Conservation (phyloP, 2,113 vertebrate species). For the Garra rufa region DNA sequence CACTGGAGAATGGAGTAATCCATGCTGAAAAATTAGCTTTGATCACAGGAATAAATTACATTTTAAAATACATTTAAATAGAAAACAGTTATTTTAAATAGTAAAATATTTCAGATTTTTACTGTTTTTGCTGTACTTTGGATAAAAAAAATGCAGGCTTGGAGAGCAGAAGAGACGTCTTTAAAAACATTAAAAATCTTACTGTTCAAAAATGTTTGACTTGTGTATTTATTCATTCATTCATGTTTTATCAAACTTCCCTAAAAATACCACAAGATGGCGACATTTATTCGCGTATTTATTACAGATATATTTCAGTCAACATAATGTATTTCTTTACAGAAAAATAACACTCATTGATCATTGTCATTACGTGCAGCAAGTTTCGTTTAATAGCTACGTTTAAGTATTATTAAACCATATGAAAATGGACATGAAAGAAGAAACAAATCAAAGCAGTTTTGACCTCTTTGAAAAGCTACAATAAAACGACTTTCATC, state of each 20-base stretch:
- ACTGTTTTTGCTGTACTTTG: too few relatives aligned
- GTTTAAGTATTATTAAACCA: neutral
- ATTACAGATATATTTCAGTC: neutral
- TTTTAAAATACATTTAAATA: too few relatives aligned
- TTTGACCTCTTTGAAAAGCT: neutral
- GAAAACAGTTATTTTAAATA: too few relatives aligned
- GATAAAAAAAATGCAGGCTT: too few relatives aligned
- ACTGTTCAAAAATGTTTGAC: too few relatives aligned
- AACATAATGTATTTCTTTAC: neutral
- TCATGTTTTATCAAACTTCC: neutral
- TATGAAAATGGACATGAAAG: neutral
- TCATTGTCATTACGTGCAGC: neutral
- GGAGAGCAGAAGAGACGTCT: too few relatives aligned
- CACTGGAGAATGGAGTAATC: too few relatives aligned
- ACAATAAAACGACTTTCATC: constrained; percentile 42
- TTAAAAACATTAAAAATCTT: too few relatives aligned
- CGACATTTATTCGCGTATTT: constrained; percentile 29
- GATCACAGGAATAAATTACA: too few relatives aligned
- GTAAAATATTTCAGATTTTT: too few relatives aligned
- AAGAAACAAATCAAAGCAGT: constrained; percentile 6
- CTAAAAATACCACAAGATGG: constrained; percentile 20
- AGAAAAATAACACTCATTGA: neutral
- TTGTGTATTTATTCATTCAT: neutral
- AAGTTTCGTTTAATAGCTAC: neutral
- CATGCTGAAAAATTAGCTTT: too few relatives aligned